Base-by-base conservation (phyloP, 2,113 vertebrate genomes). In the Rhea pennata region DNA sequence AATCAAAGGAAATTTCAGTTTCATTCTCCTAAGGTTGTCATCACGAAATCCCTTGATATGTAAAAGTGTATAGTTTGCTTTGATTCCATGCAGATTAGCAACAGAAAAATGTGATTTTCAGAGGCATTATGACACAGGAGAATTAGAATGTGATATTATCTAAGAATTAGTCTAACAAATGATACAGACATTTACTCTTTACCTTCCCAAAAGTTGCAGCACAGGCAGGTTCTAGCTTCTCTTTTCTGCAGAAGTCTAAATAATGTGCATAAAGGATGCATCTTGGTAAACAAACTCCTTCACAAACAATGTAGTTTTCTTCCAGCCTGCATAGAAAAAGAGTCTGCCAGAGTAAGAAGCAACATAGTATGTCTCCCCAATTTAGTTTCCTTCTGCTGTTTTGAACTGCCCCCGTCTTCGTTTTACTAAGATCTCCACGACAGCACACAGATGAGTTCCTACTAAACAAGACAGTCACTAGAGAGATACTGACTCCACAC, bases 151-250 rank as follows among this genome's bases (percentile, higher is more conserved):
- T n/a, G 9, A 54, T n/a, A 61, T 70, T 69, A 9, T 53, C 31
- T 46, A 74, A 69, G 31, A 91, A 58, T 26, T 46, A 64, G 80
- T 40, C 21, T 42, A 87, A 67, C 2, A 29, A 88, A 64, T 71
- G 42, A 64, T 50, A 27, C 77, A 74, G 56, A 14, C 8, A 31
- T 46, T 33, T 87, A 33, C 9, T 66, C 29, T 91, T 93, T 97
- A 99, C 99, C 99, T 99, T 99, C 84, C 99, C 99, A 97, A 99
- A 99, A 11, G 99, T 99, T 62, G 99, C 99, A 71, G 99, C 99
- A n/a, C 99, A 99, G n/a, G 99, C 99, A 71, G 99, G 99, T 86
- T 99, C 99, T 71, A 99, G 97, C 75, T 99, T 99, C 96, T 99
- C 99, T 94, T 99, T 99, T 73, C 99, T 98, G 96, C 99, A 99